Percentiles rank a stretch among this genome's conserved stretches.
These are phyloP conservation scores for Heliconius cydno DNA, from an alignment of 2,888 invertebrate genomes.

Conservation along the genomic window DNA sequence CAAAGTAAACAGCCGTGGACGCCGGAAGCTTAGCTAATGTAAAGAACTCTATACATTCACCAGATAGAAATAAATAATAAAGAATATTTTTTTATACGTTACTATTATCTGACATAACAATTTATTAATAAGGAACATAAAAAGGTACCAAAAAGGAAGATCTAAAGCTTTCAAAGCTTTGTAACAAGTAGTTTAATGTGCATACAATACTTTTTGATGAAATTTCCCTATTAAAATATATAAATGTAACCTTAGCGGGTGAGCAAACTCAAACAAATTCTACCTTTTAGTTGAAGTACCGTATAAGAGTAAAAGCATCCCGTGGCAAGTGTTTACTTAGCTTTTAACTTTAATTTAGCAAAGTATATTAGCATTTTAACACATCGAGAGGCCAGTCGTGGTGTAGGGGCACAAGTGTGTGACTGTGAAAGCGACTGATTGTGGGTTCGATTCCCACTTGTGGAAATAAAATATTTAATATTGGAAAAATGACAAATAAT, in stretches of 20 bases:
- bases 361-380: constrained; percentile 22
- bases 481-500: no score
- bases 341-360: constrained; percentile 21
- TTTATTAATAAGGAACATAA: no score
- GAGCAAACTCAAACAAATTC: constrained; percentile 20
- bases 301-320: constrained; percentile 25
- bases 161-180: background rate
- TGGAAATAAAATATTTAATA: no score
- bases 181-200: background rate
- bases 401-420: no score
- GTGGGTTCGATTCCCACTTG: no score
- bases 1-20: constrained; percentile 58
- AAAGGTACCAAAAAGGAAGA: background rate
- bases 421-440: no score
- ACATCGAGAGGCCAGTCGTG: background rate
- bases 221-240: background rate
- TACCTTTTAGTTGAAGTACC: constrained; percentile 23
- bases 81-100: no score
- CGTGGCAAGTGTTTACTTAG: constrained; percentile 19
- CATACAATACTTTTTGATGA: background rate
- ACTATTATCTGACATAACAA: no score
- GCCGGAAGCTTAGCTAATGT: constrained; percentile 28
- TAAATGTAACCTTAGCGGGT: constrained; percentile 15
- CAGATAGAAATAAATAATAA: background rate
- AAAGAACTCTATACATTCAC: constrained; percentile 1